Evolutionary conservation across 2,888 invertebrate genomes (phyloP), one percentile per base, ranked within the genome.

Genomic region (Gandaritis pyraliata): DNA sequence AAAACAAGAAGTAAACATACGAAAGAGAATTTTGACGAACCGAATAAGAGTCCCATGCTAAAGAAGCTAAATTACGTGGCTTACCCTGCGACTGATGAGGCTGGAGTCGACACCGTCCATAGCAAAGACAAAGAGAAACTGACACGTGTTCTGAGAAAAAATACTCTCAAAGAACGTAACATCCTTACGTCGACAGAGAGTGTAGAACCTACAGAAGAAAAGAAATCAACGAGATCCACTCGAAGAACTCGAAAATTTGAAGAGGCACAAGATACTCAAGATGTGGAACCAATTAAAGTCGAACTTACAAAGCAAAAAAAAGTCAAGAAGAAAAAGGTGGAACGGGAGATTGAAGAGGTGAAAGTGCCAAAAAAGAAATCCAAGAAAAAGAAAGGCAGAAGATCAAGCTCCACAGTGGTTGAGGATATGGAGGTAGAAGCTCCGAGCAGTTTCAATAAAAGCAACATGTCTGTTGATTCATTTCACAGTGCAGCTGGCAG

Each of bases 401-500:
- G 60, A 30, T 71, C 75, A 5, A 72, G 70, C 58, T 75, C 74
- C 8, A 62, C 70, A 1, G 55, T 72, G 23, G 64, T 75, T 36
- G 77, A 82, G 47, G 73, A 77, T 47, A 58, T 68, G 43, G 58
- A 61, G 46, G 63, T 66, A 39, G 58, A 62, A 16, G 52, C 61
- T 48, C 70, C 63, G 29, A 61, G 29, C 33, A 55, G 51, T 15
- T 33, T 75, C 4, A 81, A 85, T 58, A 76, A 71, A 39, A 82
- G 78, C 53, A 75, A 74, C 57, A 69, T 70, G 30, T 88, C 88
- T 10, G 53, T 71, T n/a, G 88, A 89, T 33, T 89, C 90, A 13
- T 89, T 85, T 57, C 83, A 89, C 61, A 90, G 88, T 65, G 89
- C 89, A 83, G 83, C 85, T 3, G 85, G 83, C 81, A 90, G 88